phyloP scores from a whole-genome alignment of 2,113 vertebrate species.

The Sigmodon hispidus region DNA sequence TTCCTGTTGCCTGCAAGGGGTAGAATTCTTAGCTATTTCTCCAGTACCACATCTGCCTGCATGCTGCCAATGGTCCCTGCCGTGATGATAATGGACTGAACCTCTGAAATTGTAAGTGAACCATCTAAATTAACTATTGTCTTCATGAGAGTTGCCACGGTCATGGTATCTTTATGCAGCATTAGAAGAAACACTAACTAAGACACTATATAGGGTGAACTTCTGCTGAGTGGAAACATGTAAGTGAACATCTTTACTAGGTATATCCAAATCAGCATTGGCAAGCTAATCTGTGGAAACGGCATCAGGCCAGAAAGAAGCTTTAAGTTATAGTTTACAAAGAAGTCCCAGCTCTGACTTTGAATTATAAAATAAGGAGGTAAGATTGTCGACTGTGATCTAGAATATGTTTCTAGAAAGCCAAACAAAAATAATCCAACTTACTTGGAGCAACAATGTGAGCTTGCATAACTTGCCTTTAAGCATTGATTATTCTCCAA shows the following conservation, averaged over 20 bases:
- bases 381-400: background rate
- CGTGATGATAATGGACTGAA: background rate
- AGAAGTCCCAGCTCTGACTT: background rate
- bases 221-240: constrained; percentile 4
- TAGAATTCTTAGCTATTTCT: background rate
- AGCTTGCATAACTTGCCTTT: background rate
- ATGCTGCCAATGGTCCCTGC: background rate
- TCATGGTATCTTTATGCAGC: background rate
- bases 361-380: background rate
- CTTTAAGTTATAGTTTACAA: background rate
- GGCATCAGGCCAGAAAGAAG: background rate
- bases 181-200: background rate
- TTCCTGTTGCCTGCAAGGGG: background rate
- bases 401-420: background rate
- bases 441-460: background rate
- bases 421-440: background rate
- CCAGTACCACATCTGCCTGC: background rate
- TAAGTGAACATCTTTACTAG: constrained; percentile 8
- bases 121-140: background rate
- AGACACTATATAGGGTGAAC: background rate
- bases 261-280: background rate
- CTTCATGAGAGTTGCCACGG: background rate
- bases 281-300: background rate
- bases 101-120: background rate
- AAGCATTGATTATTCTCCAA: background rate